Conservation (phyloP, 2,113 vertebrate species). For the Phrynosoma blainvillii region DNA sequence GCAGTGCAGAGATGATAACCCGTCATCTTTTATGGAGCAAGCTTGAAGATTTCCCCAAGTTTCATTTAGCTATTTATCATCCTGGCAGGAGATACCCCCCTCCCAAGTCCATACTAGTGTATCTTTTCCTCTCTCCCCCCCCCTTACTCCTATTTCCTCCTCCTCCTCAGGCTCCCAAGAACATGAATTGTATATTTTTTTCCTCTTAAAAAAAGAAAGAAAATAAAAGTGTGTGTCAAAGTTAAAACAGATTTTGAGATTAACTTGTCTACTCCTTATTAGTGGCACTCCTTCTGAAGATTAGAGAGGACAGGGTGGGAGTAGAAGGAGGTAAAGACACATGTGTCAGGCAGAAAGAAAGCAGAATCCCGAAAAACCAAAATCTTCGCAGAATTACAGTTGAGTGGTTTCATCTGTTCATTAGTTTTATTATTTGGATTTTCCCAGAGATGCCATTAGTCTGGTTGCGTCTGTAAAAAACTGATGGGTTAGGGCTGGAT, state of each 20-base stretch:
- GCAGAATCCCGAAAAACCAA: neutral
- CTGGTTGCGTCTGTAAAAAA: neutral
- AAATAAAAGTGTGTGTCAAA: conserved; percentile 49
- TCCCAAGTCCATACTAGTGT: neutral
- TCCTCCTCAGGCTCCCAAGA: neutral
- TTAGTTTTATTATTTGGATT: conserved; percentile 8
- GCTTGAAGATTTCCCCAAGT: neutral
- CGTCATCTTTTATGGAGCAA: conserved; percentile 17
- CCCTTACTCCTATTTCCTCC: neutral
- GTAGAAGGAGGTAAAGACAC: neutral
- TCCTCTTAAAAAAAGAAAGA: neutral
- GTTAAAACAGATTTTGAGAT: conserved; percentile 51
- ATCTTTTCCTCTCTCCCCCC: neutral
- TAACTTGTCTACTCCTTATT: conserved; percentile 28
- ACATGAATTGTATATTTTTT: neutral
- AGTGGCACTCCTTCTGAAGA: neutral
- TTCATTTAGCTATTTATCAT: conserved; percentile 34
- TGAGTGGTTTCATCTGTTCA: neutral
- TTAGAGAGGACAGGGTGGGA: neutral
- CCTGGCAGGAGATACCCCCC: neutral
- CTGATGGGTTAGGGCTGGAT: neutral
- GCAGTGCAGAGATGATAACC: neutral
- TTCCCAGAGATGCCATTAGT: neutral
- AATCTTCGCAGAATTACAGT: neutral
- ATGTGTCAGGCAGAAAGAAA: neutral